Conservation (phyloP, 2,888 invertebrate genomes). For the Melolontha melolontha region DNA sequence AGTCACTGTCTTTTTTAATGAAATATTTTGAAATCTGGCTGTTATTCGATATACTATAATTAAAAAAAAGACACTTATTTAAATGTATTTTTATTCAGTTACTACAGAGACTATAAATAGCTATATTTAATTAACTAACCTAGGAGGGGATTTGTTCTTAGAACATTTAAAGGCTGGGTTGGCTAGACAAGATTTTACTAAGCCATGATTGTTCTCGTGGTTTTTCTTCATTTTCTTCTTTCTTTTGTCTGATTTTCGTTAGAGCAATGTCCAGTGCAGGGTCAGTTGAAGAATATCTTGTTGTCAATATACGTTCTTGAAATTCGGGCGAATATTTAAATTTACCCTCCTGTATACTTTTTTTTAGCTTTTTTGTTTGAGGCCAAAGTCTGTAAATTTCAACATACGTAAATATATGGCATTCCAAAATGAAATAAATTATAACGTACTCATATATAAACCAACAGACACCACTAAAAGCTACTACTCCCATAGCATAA, state of each 20-base stretch:
- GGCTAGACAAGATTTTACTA: slow-evolving; percentile 49
- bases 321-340: slow-evolving; percentile 54
- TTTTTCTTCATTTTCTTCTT: slow-evolving; percentile 54
- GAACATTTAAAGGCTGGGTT: slow-evolving; percentile 52
- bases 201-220: slow-evolving; percentile 51
- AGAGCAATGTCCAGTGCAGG: slow-evolving; percentile 49
- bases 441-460: slow-evolving; percentile 68
- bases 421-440: not conserved
- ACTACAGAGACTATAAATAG: slow-evolving; percentile 43
- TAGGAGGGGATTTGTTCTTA: slow-evolving; percentile 45
- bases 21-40: slow-evolving; percentile 53
- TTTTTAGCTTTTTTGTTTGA: slow-evolving; percentile 51
- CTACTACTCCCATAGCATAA: slow-evolving; percentile 66
- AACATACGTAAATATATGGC: slow-evolving; percentile 1
- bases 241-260: slow-evolving; percentile 47
- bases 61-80: slow-evolving; percentile 39
- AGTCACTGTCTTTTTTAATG: slow-evolving; percentile 11
- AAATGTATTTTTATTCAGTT: slow-evolving; percentile 38
- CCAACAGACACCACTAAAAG: slow-evolving; percentile 64
- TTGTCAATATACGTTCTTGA: slow-evolving; percentile 46
- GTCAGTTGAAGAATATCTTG: slow-evolving; percentile 41
- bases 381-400: slow-evolving; percentile 55
- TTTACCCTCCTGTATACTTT: slow-evolving; percentile 51
- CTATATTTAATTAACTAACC: slow-evolving; percentile 51
- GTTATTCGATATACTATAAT: slow-evolving; percentile 47